Evolutionary conservation across 2,888 invertebrate genomes (phyloP).

Genomic region (Chaitophorus viminalis): DNA sequence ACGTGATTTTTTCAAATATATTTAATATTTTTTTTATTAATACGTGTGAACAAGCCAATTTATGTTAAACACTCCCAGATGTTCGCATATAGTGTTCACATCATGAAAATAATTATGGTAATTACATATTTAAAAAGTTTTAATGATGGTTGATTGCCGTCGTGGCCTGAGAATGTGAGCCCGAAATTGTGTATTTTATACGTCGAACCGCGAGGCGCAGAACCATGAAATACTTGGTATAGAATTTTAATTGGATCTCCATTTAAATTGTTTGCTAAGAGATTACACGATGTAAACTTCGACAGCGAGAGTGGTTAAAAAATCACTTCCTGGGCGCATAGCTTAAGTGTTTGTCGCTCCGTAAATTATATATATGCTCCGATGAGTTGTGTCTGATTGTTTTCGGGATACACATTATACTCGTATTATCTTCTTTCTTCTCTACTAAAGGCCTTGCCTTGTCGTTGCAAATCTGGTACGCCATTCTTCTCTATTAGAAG

Average conservation of each 20-base stretch:
- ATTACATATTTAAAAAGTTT: conserved; percentile 24
- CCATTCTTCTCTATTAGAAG: too few species aligned
- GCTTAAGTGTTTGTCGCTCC: neutral
- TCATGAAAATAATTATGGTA: neutral
- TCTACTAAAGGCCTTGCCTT: too few species aligned
- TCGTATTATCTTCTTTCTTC: too few species aligned
- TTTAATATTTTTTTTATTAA: neutral
- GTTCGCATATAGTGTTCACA: neutral
- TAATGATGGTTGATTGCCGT: neutral
- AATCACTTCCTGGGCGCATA: neutral
- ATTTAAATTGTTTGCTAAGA: conserved; percentile 33
- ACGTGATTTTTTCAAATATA: neutral
- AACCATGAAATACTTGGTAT: conserved; percentile 31
- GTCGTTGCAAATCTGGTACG: too few species aligned
- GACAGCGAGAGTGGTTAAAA: neutral
- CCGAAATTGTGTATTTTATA: conserved; percentile 14
- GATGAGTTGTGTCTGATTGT: neutral
- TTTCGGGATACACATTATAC: too few species aligned
- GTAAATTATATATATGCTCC: neutral
- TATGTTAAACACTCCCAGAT: neutral
- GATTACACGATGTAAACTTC: conserved; percentile 12
- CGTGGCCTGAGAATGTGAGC: neutral
- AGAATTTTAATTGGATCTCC: conserved; percentile 40
- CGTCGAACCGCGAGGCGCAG: neutral
- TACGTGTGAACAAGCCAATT: neutral